Percentiles rank a stretch among this genome's conserved stretches.
Evolutionary conservation across 2,797 vertebrate genomes (phyloP).

Genomic region (Anisognathus igniventris): DNA sequence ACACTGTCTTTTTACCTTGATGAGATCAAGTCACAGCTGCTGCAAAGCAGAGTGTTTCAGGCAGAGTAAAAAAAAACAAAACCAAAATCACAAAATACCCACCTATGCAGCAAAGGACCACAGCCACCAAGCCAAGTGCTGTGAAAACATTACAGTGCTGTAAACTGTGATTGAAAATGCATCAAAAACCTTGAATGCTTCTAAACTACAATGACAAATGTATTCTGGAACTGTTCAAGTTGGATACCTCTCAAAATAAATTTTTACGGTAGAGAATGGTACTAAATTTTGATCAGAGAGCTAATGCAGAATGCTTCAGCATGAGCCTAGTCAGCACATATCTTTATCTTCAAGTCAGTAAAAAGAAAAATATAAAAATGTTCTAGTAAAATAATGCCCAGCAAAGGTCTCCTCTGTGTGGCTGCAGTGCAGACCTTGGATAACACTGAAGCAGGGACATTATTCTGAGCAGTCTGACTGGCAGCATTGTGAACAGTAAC

Average conservation of each 20-base stretch:
- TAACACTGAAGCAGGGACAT: neutral
- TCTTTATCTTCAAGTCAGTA: neutral
- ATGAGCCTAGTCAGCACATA: slow-evolving; percentile 24
- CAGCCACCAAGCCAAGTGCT: neutral
- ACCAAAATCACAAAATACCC: neutral
- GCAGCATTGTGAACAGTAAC: neutral
- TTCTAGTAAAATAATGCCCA: neutral
- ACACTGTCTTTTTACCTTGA: neutral
- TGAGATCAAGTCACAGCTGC: neutral
- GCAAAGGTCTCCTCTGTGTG: neutral
- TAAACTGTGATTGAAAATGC: slow-evolving; percentile 42
- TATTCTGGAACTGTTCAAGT: slow-evolving; percentile 10
- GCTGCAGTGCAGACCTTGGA: neutral
- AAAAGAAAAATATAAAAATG: slow-evolving; percentile 14
- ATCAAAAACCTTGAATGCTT: neutral
- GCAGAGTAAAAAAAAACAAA: neutral
- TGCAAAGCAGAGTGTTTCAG: neutral
- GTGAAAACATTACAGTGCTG: neutral
- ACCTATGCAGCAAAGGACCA: neutral
- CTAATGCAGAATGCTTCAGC: slow-evolving; percentile 14
- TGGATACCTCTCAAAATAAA: neutral
- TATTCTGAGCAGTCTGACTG: neutral
- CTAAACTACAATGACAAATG: slow-evolving; percentile 28
- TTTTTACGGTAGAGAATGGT: neutral
- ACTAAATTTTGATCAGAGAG: slow-evolving; percentile 27